Evolutionary conservation across 2,113 vertebrate genomes (phyloP), one percentile per base, ranked within the genome.

Genomic region (Dipodomys ordii): DNA sequence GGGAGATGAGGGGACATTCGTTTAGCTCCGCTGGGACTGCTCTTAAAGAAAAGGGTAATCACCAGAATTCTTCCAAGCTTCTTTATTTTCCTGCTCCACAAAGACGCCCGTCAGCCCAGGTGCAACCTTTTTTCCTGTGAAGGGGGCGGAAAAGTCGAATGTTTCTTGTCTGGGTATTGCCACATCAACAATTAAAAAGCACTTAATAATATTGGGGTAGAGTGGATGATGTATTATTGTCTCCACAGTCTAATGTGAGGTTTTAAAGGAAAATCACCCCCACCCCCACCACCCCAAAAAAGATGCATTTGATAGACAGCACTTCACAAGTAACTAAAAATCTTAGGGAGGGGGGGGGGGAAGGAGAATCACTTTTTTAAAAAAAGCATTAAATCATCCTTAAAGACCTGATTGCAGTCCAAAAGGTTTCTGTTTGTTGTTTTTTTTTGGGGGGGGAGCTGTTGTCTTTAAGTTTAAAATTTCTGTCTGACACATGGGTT

Each of bases 1-100:
- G 97, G 98, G 93, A 98, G 97, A 98, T 98, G 98, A 95, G 98
- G 98, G 98, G 98, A 98, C 98, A 99, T 99, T 98, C 98, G 98
- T 98, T 98, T 98, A 98, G 97, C 98, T 98, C 98, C 96, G 93
- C 27, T 98, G 98, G 97, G 95, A 93, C 98, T 96, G 98, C 91
- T 98, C 92, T 97, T 93, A 85, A 57, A 87, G 65, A 6, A 71
- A 92, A 69, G 93, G 92, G 86, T 82, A 93, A 94, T 82, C 85
- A 77, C 82, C 94, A 71, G 95, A 98, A 94, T 73, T 97, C 97
- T 97, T 98, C 97, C 86, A 93, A 87, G 97, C 96, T 97, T 98
- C 96, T 96, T 96, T 94, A 93, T 94, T 94, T 95, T 97, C 92
- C 95, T 96, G 96, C 96, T 97, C 94, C 93, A 97, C 94, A 97